A percentile compares a stretch with the other conserved stretches of the same genome.
Evolutionary conservation across 2,797 vertebrate genomes (phyloP).

Genomic region (Botia almorhae): DNA sequence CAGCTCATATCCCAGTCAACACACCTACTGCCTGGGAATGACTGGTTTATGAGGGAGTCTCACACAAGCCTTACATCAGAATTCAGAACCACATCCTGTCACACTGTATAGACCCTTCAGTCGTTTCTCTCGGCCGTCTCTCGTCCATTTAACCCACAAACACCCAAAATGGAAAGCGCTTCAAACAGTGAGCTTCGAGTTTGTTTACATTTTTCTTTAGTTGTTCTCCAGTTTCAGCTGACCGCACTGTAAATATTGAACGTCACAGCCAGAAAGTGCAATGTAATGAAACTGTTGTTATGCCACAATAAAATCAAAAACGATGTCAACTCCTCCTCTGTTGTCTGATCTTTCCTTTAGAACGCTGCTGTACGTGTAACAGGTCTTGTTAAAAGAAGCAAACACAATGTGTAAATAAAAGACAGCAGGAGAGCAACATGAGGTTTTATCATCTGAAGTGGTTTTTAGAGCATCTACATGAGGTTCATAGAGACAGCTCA

Average conservation of each 20-base stretch:
- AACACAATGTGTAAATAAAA: background rate
- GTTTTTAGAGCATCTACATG: too few species aligned
- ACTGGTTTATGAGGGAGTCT: background rate
- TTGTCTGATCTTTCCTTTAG: background rate
- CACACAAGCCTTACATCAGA: background rate
- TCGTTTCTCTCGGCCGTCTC: conserved; percentile 11
- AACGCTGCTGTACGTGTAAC: background rate
- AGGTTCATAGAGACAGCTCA: background rate
- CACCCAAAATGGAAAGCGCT: conserved; percentile 30
- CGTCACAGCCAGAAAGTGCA: conserved; percentile 42
- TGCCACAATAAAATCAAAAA: conserved; percentile 50
- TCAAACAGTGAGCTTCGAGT: conserved; percentile 47
- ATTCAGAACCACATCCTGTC: background rate
- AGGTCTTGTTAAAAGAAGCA: background rate
- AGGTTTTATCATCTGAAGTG: background rate
- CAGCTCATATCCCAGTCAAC: background rate
- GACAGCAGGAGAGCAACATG: background rate
- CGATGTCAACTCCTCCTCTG: background rate
- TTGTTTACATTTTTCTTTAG: conserved; percentile 63
- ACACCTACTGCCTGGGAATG: background rate
- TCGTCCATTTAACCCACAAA: conserved; percentile 20
- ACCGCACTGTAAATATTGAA: conserved; percentile 45
- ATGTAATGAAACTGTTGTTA: conserved; percentile 37
- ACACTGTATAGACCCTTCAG: background rate
- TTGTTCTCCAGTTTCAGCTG: conserved; percentile 49